Percentiles rank a stretch among this genome's conserved stretches.
Conservation (phyloP, 2,888 invertebrate genomes). For the Tipula helvola region DNA sequence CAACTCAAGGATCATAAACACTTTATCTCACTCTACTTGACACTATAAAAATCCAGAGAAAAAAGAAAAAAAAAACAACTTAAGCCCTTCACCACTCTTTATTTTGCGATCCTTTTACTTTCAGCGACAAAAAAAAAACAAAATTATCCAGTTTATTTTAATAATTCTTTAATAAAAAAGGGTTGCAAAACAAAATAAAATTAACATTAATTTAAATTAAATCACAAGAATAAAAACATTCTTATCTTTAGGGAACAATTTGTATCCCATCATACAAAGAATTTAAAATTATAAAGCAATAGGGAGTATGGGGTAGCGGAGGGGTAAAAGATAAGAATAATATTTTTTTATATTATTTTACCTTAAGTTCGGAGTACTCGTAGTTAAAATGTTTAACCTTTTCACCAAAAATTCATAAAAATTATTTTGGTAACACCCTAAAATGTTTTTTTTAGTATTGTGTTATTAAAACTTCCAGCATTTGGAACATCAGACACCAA, state of each 20-base stretch:
- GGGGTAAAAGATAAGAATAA: neutral
- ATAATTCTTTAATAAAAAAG: neutral
- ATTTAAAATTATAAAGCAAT: neutral
- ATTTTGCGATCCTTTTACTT: neutral
- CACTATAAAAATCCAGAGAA: neutral
- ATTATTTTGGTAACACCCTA: neutral
- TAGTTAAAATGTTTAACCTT: neutral
- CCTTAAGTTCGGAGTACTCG: neutral
- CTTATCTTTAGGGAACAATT: neutral
- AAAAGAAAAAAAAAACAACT: neutral
- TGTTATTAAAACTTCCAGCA: neutral
- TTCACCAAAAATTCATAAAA: neutral
- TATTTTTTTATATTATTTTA: neutral
- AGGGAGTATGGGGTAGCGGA: neutral
- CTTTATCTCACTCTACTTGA: neutral
- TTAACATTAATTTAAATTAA: neutral
- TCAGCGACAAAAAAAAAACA: neutral
- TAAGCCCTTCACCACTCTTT: neutral
- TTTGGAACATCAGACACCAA: neutral
- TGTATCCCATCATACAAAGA: neutral
- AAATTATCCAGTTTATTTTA: neutral
- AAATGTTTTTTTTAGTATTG: neutral
- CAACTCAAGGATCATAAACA: neutral
- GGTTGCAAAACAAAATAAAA: neutral
- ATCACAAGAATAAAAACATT: neutral